Base-by-base conservation (phyloP, 2,113 vertebrate genomes). In the Oxyruncus cristatus region DNA sequence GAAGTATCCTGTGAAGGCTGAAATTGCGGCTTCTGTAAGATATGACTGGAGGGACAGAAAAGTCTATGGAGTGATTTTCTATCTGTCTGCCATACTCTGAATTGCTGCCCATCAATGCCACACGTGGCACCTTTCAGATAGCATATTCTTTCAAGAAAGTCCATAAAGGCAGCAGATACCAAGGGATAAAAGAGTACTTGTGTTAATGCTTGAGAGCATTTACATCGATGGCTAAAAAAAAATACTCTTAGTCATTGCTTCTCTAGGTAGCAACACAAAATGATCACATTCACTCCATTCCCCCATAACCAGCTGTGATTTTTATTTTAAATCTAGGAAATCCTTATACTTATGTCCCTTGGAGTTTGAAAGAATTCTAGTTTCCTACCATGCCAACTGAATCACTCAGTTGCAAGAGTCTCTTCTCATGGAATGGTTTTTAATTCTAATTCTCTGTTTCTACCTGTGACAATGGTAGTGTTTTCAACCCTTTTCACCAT, bases 111-210 rank as follows among this genome's bases (percentile, higher is more conserved):
- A 58, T 97, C 95, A 97, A 27, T 66, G 76, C 58, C 62, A 85
- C 65, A 78, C 35, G 72, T 78, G 92, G 56, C 75, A 93, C 80
- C 47, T 92, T 97, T 95, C 89, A 96, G 93, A 95, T 59, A 96
- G 33, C 18, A 41, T 79, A 49, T 32, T 68, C 85, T 89, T 96
- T 96, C 62, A 83, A 92, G 80, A 58, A 96, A 92, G 47, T 82
- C 72, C 27, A 30, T 95, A 88, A 90, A 70, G 39, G 41, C 55
- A 68, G 75, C 95, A 77, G 63, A 74, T 78, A 93, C 18, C 53
- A 44, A 93, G 80, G 71, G 7, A 28, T 84, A 61, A 81, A 95
- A 92, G 14, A 12, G 2, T 65, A 11, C 30, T 93, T 80, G 72
- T 67, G 76, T 96, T 90, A 90, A 77, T 53, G n/a, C 28, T 39